A percentile compares a stretch with the other conserved stretches of the same genome.
Conservation (phyloP, 2,888 invertebrate species). For the Acrobasis consociella region DNA sequence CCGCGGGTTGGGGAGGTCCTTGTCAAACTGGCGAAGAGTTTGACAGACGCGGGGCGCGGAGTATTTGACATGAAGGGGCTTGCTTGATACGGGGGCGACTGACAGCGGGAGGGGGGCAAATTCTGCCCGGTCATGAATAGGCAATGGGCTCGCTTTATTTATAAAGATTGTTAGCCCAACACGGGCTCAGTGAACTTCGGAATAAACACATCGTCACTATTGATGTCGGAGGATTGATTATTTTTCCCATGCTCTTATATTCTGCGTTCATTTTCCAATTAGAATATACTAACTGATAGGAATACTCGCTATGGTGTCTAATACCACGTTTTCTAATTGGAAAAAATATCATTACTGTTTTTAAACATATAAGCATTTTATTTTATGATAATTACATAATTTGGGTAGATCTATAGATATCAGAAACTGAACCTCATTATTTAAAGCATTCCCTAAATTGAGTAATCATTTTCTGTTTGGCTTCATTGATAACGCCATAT, state of each 20-base stretch:
- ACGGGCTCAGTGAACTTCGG: constrained; percentile 71
- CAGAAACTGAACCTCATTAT: too few species aligned
- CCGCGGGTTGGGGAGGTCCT: constrained; percentile 79
- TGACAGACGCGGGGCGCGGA: constrained; percentile 83
- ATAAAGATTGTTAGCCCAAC: constrained; percentile 78
- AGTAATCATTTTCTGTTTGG: too few species aligned
- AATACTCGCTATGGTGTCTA: too few species aligned
- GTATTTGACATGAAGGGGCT: constrained; percentile 83
- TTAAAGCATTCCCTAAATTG: too few species aligned
- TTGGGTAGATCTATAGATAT: too few species aligned
- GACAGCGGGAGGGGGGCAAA: constrained; percentile 69
- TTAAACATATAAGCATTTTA: too few species aligned
- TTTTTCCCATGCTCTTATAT: neutral
- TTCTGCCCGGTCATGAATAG: constrained; percentile 83
- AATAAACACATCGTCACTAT: constrained; percentile 68
- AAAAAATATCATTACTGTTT: too few species aligned
- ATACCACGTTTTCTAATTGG: too few species aligned
- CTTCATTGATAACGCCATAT: too few species aligned
- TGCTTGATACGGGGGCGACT: constrained; percentile 80
- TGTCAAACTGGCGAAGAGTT: constrained; percentile 83
- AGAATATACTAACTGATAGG: neutral
- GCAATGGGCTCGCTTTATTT: constrained; percentile 82
- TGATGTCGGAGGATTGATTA: constrained; percentile 38
- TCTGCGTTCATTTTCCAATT: neutral
- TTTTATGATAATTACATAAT: too few species aligned